Evolutionary conservation across 2,888 invertebrate species (phyloP), one percentile per base, ranked within the genome.

Genomic region (Trachelus iudaicus): DNA sequence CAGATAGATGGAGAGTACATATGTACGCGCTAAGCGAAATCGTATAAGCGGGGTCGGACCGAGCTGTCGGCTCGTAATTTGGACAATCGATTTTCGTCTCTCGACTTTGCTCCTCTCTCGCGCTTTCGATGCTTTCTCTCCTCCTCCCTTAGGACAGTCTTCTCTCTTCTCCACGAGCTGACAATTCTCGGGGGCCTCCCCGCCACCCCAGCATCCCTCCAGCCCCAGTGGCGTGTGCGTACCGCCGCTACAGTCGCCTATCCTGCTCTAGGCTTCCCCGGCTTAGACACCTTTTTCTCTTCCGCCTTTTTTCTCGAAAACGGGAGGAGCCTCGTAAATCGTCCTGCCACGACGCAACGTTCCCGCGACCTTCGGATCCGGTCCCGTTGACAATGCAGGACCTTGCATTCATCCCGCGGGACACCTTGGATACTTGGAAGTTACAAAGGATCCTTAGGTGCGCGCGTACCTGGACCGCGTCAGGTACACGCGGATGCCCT

Each of bases 381-480:
- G 73, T 73, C 74, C 35, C 23, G 74, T 23, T 34, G 34, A 73
- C 74, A 73, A 73, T 73, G 74, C 71, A 33, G 71, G 31, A 71
- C 31, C 71, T 71, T 71, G 71, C 71, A 71, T 71, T 71, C 71
- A 71, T 33, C 35, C 74, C 37, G 74, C 35, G 71, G 71, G 74
- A 73, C 74, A 30, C 35, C 30, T 34, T 73, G 74, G 74, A 34
- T 73, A 34, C 74, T 4, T 11, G 34, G 34, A 30, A 33, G 35
- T 35, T 30, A 73, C 74, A 73, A 73, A 73, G 74, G 74, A 34
- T 34, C n/a, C 74, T 33, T 31, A 31, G 74, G 77, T 75, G 77
- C 75, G 35, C 40, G 34, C 77, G 75, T 77, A 77, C 77, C 77
- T 77, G 77, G 75, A 33, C 77, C 77, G 75, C 69, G 77, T 77